A percentile compares a stretch with the other conserved stretches of the same genome.
phyloP scores from a whole-genome alignment of 2,797 vertebrate species.

The Moxostoma hubbsi region DNA sequence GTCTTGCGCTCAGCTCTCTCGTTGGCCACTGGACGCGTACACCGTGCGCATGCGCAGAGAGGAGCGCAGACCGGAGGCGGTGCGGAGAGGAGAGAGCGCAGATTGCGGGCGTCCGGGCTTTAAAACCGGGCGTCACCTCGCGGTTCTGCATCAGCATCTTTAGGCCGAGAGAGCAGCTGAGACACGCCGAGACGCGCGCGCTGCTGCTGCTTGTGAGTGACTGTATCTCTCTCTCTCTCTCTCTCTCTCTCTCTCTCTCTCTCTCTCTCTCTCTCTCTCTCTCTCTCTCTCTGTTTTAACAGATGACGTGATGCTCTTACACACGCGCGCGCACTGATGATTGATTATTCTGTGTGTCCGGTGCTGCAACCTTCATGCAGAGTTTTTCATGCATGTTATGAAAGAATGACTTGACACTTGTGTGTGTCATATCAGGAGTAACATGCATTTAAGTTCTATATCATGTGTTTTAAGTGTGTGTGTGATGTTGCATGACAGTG shows the following conservation, averaged over 20 bases:
- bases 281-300: not conserved
- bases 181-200: not conserved
- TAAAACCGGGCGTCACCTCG: slow-evolving; percentile 65
- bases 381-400: not conserved
- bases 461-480: slow-evolving; percentile 14
- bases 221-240: not conserved
- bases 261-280: not conserved
- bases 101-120: slow-evolving; percentile 60
- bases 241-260: not conserved
- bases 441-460: slow-evolving; percentile 31
- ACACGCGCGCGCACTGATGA: not conserved
- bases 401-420: slow-evolving; percentile 19
- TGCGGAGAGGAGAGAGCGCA: slow-evolving; percentile 66
- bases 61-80: not conserved
- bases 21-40: slow-evolving; percentile 65
- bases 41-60: slow-evolving; percentile 53
- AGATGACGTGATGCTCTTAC: slow-evolving; percentile 26
- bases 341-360: not conserved
- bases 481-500: slow-evolving; percentile 18
- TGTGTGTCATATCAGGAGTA: slow-evolving; percentile 58
- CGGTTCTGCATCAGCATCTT: slow-evolving; percentile 48
- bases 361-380: slow-evolving; percentile 8
- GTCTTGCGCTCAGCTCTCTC: slow-evolving; percentile 66
- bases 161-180: not conserved
- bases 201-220: no score